Evolutionary conservation across 2,797 vertebrate genomes (phyloP), one percentile per base, ranked within the genome.

Genomic region (Yasuhikotakia modesta): DNA sequence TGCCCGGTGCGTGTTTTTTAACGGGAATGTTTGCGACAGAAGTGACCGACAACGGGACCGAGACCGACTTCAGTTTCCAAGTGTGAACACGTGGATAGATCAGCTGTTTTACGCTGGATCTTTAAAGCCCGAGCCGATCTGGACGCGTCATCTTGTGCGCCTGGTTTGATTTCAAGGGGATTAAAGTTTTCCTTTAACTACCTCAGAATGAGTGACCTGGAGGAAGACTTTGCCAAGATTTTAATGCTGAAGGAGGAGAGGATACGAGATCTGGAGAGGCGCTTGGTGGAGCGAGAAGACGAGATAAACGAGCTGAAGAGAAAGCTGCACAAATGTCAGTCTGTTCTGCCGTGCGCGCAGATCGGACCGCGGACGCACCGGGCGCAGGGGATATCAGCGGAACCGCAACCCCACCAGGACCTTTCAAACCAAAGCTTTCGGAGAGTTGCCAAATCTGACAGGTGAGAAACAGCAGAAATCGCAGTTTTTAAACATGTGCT

Each of bases 281-380:
- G 94, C 24, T 81, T 96, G 83, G 88, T 87, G 0, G 94, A 95
- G 85, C 94, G 94, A 83, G 95, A 96, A 78, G 94, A 93, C 63
- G 94, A 96, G 84, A 92, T 95, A 81, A 92, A 94, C 85, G 94
- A 95, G 87, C 89, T 96, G 74, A 93, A 85, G 79, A 91, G 95
- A 80, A 93, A 93, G 81, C 91, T 96, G 71, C 95, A 96, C 91
- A 96, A 96, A 89, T 96, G 94, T 85, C 95, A 96, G 90, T 95
- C 95, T 0, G 95, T 95, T 75, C 86, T 95, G 85, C 94, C 95
- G 84, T 91, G 72, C 79, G 92, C 92, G 68, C 88, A 92, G 85
- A 93, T 95, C 74, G 94, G 94, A 58, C 95, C 95, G 3, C 91
- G 95, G 89, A 95, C 94, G 84, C 94, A 94, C 82, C 91, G 95